Evolutionary conservation across 2,113 vertebrate genomes (phyloP).

Genomic region (Gulo gulo): DNA sequence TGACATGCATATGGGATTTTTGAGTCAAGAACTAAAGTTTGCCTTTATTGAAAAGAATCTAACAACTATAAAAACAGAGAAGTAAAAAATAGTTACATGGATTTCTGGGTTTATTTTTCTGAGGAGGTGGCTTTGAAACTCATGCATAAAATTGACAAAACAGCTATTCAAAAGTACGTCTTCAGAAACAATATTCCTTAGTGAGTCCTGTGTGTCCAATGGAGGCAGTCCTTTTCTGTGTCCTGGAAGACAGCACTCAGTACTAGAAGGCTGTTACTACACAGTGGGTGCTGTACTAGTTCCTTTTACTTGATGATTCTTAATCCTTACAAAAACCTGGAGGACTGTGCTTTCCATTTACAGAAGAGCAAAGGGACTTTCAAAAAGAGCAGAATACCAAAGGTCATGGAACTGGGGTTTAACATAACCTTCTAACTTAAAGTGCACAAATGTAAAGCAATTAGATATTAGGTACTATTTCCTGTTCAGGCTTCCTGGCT

Average conservation of each 20-base stretch:
- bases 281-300: neutral
- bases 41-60: neutral
- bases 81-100: neutral
- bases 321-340: neutral
- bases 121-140: conserved; percentile 51
- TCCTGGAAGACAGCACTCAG: neutral
- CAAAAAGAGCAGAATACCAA: neutral
- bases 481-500: neutral
- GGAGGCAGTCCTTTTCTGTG: neutral
- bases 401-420: neutral
- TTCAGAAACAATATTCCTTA: conserved; percentile 34
- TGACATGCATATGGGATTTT: neutral
- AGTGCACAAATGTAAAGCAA: neutral
- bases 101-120: conserved; percentile 56
- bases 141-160: conserved; percentile 56
- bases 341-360: neutral
- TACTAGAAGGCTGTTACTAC: neutral
- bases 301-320: neutral
- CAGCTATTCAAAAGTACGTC: neutral
- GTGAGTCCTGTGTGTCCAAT: neutral
- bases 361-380: neutral
- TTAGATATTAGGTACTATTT: neutral
- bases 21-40: neutral
- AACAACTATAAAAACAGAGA: neutral
- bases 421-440: neutral